Evolutionary conservation across 53 echinoderm and acorn worm genomes (phyloP).

Genomic region (Henricia sp.): DNA sequence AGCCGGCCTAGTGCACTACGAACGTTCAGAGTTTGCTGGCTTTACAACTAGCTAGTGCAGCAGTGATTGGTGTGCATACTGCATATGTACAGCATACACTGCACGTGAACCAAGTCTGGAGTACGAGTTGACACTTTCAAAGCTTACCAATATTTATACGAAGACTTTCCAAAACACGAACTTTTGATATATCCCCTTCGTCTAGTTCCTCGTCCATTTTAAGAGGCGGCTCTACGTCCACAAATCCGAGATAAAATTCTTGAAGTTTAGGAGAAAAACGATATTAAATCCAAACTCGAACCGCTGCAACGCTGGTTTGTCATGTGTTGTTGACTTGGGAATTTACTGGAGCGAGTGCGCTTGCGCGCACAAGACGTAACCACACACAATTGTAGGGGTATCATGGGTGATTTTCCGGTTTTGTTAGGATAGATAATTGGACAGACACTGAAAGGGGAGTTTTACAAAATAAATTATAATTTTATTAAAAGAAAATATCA

Average conservation of each 20-base stretch:
- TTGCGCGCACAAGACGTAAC: no score
- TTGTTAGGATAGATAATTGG: neutral
- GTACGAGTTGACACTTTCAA: no score
- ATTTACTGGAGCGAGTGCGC: no score
- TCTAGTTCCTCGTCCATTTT: constrained; percentile 49
- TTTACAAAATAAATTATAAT: neutral
- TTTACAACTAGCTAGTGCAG: no score
- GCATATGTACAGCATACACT: no score
- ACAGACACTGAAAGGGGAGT: neutral
- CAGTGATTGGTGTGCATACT: no score
- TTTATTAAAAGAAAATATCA: neutral
- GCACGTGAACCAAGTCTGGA: no score
- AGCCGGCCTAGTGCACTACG: no score
- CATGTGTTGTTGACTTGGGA: no score
- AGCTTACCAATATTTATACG: constrained; percentile 86
- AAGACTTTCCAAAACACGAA: constrained; percentile 82
- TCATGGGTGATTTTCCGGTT: neutral
- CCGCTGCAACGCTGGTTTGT: neutral
- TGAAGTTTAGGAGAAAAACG: neutral
- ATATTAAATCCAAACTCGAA: neutral
- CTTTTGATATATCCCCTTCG: constrained; percentile 62
- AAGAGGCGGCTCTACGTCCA: neutral
- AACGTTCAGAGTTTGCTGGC: no score
- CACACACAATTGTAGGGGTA: no score
- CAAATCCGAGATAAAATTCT: neutral